Evolutionary conservation across 2,113 vertebrate genomes (phyloP).

Genomic region (Baryphthengus martii): DNA sequence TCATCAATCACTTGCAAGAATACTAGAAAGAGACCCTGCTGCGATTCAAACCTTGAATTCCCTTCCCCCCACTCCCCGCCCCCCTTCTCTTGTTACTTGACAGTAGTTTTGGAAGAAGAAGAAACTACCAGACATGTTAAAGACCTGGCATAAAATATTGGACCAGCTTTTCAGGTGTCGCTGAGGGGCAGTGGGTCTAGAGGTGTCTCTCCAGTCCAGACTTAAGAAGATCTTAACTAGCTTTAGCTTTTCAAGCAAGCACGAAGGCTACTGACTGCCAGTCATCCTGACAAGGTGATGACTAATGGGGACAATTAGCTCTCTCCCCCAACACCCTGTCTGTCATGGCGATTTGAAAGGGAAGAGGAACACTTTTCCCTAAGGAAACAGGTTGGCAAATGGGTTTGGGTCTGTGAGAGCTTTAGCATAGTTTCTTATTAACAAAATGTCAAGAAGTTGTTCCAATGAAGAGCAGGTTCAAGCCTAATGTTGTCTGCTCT

Average conservation of each 20-base stretch:
- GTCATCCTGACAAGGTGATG: slow-evolving; percentile 63
- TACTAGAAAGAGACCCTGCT: not conserved
- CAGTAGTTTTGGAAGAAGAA: not conserved
- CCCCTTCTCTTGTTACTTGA: not conserved
- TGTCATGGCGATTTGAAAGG: slow-evolving; percentile 35
- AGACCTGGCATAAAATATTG: slow-evolving; percentile 41
- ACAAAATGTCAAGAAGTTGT: not conserved
- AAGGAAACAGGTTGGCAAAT: slow-evolving; percentile 52
- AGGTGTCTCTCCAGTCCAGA: slow-evolving; percentile 26
- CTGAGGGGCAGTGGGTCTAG: not conserved
- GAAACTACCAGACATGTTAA: not conserved
- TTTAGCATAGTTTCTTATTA: not conserved
- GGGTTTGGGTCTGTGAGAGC: slow-evolving; percentile 3
- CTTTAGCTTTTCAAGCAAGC: not conserved
- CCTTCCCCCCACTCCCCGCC: too few relatives aligned
- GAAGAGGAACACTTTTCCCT: slow-evolving; percentile 26
- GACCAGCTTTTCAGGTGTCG: slow-evolving; percentile 45
- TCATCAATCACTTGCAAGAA: not conserved
- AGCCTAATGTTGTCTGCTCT: not conserved
- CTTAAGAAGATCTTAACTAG: slow-evolving; percentile 8
- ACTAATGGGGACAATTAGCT: slow-evolving; percentile 45
- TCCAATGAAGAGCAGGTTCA: not conserved
- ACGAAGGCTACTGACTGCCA: slow-evolving; percentile 46
- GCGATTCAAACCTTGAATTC: not conserved
- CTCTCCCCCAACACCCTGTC: slow-evolving; percentile 31